phyloP scores from a whole-genome alignment of 2,888 invertebrate species.

The Cenopis cana region DNA sequence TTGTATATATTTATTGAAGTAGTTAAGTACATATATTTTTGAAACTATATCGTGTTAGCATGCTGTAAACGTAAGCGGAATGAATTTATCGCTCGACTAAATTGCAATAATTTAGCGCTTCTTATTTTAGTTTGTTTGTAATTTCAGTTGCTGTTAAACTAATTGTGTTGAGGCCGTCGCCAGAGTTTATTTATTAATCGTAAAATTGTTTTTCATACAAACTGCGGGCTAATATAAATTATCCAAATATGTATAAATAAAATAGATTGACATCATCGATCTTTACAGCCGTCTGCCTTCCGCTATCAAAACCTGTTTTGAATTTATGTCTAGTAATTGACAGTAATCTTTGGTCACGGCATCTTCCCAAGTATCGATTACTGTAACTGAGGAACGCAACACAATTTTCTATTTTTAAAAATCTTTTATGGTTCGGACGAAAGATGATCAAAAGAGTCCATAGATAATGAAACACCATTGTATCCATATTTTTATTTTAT shows the following conservation, averaged over 20 bases:
- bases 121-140: slow-evolving; percentile 67
- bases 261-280: slow-evolving; percentile 38
- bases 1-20: neutral
- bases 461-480: neutral
- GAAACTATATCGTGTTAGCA: slow-evolving; percentile 7
- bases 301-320: slow-evolving; percentile 15
- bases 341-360: neutral
- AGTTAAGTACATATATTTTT: slow-evolving; percentile 2
- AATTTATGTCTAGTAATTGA: slow-evolving; percentile 12
- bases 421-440: neutral
- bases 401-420: neutral
- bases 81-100: slow-evolving; percentile 60
- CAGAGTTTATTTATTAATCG: slow-evolving; percentile 39
- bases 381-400: neutral
- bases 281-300: slow-evolving; percentile 7
- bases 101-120: slow-evolving; percentile 72
- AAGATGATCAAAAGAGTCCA: neutral
- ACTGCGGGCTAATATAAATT: slow-evolving; percentile 14
- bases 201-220: slow-evolving; percentile 38
- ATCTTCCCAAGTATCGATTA: neutral
- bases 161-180: slow-evolving; percentile 40
- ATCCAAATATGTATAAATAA: slow-evolving; percentile 14
- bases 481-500: slow-evolving; percentile 7
- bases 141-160: slow-evolving; percentile 41
- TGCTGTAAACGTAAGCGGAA: slow-evolving; percentile 49